phyloP scores from a whole-genome alignment of 2,797 vertebrate genomes.

The Argya squamiceps region DNA sequence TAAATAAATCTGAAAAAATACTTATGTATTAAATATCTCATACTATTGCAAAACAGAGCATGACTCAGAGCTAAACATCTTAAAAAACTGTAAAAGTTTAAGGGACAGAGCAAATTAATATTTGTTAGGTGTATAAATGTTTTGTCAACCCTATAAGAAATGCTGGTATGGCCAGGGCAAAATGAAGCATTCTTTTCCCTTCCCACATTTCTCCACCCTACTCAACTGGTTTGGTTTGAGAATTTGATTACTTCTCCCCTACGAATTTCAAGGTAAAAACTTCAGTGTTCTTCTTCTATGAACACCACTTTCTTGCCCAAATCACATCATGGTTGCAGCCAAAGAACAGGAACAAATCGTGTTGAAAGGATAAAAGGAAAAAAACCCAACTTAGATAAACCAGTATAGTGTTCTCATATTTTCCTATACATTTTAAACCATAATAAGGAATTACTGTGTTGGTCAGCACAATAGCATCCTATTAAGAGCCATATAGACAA shows the following conservation, averaged over 20 bases:
- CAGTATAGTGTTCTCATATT: background rate
- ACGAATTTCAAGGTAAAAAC: constrained; percentile 17
- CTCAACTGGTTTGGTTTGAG: constrained; percentile 22
- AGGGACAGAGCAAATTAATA: background rate
- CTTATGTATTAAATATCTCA: background rate
- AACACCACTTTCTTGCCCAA: background rate
- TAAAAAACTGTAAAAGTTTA: background rate
- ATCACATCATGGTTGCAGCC: background rate
- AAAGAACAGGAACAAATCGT: background rate
- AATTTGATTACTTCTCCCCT: background rate
- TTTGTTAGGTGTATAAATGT: background rate
- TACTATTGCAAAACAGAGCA: background rate
- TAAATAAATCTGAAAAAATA: background rate
- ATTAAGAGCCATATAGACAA: background rate
- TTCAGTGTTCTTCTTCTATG: background rate
- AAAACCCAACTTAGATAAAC: background rate
- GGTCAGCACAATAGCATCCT: background rate
- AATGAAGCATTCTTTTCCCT: background rate
- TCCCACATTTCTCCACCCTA: constrained; percentile 7
- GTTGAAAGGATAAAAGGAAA: background rate
- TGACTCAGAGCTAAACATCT: background rate
- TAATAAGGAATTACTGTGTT: background rate
- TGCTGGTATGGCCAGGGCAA: background rate
- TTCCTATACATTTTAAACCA: background rate
- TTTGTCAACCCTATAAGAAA: background rate